Base-by-base conservation (phyloP, 2,113 vertebrate genomes). In the Propithecus coquereli region DNA sequence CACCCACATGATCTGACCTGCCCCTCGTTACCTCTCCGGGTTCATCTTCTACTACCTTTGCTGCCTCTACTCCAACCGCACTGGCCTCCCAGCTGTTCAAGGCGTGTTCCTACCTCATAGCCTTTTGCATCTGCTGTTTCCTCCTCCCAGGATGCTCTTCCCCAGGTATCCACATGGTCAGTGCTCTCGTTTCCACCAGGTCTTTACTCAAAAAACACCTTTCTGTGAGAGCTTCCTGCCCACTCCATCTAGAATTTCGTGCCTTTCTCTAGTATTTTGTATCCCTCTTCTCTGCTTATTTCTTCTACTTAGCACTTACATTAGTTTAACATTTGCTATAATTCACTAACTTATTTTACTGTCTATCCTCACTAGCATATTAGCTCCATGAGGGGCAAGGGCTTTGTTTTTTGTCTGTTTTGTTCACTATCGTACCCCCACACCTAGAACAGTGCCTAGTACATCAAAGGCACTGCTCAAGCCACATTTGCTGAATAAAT, bases 171-270 rank as follows among this genome's bases (percentile, higher is more conserved):
- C 0, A 5, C 20, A 23, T 18, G 5, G 23, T 13, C 16, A 54
- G 20, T 30, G 14, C 27, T 12, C 4, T 73, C 22, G 2, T 37
- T 73, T 25, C 63, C 12, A 52, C 45, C 14, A 74, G 79, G 16
- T 27, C 20, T 83, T 50, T 66, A 57, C 32, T 94, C 63, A 74
- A n/a, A 87, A 91, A 4, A 86, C 40, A 79, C 61, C 80, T 43
- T 32, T 76, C 16, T n/a, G 16, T 5, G 6, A 37, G 10, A 40
- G 22, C 40, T 8, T 65, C n/a, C 27, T 32, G 20, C 63, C 5
- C 52, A 20, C 17, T 18, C 63, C 27, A 8, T 34, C 63, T 47
- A 63, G 68, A 82, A 37, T 50, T 8, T 57, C 37, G 57, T 1
- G 27, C 13, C 20, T 50, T 34, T 20, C 30, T 32, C 8, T 25